Percentiles rank a stretch among this genome's conserved stretches.
Evolutionary conservation across 2,113 vertebrate species (phyloP).

Genomic region (Elgaria multicarinata): DNA sequence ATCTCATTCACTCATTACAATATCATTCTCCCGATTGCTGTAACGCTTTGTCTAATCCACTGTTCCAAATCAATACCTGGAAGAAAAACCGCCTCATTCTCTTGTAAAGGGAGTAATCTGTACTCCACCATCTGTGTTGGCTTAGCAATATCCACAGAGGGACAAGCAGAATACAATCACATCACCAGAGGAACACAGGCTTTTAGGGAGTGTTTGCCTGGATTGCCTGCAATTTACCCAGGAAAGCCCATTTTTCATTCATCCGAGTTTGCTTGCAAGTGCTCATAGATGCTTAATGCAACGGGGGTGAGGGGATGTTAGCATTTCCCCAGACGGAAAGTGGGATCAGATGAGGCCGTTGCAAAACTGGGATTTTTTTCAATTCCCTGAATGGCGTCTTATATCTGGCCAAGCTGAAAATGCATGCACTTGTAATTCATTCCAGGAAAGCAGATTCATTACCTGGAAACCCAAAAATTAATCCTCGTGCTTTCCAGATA

Average conservation of each 20-base stretch:
- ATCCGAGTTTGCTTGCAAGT: background rate
- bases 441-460: background rate
- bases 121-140: constrained; percentile 15
- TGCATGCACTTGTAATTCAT: background rate
- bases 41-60: background rate
- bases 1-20: background rate
- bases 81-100: background rate
- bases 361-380: background rate
- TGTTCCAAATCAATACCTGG: constrained; percentile 10
- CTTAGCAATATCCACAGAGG: background rate
- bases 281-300: background rate
- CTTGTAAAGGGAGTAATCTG: constrained; percentile 24
- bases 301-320: too few relatives aligned
- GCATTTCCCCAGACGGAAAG: background rate
- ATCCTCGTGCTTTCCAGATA: background rate
- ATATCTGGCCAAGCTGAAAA: background rate
- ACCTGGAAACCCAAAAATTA: constrained; percentile 5
- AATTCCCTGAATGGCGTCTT: rapidly evolving
- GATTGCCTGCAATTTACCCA: background rate
- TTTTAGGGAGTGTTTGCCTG: background rate
- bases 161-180: background rate
- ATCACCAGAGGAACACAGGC: background rate
- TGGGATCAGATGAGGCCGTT: background rate
- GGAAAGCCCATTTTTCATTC: too few relatives aligned
- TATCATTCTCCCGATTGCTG: background rate